Percentiles rank a stretch among this genome's conserved stretches.
These are phyloP conservation scores for Onychomys torridus DNA, from an alignment of 2,797 vertebrate genomes.

Conservation along the genomic window DNA sequence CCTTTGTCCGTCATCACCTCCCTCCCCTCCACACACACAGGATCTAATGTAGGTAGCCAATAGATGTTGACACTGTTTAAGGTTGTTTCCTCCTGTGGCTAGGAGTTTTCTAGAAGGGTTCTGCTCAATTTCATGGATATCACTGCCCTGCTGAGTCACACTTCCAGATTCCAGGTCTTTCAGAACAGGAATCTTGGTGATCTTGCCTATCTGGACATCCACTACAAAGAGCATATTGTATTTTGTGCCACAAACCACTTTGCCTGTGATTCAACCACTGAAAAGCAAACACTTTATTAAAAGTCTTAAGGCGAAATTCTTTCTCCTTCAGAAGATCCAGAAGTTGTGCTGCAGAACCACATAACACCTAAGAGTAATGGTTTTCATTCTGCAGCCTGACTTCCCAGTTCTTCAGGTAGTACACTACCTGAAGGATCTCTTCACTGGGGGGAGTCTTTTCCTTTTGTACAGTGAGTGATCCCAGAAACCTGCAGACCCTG, in stretches of 20 bases:
- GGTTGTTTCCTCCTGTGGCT: slow-evolving; percentile 98
- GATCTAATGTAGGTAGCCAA: slow-evolving; percentile 96
- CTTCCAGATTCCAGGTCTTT: slow-evolving; percentile 92
- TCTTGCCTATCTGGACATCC: slow-evolving; percentile 95
- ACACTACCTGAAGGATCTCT: slow-evolving; percentile 92
- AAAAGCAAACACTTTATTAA: slow-evolving; percentile 98
- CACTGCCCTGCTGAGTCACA: slow-evolving; percentile 96
- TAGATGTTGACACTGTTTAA: slow-evolving; percentile 97
- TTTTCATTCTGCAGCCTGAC: slow-evolving; percentile 92
- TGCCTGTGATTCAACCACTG: slow-evolving; percentile 99
- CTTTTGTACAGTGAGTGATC: slow-evolving; percentile 87
- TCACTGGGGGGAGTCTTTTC: slow-evolving; percentile 91
- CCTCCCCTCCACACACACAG: slow-evolving; percentile 87
- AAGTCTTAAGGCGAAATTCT: slow-evolving; percentile 95
- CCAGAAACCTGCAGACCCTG: slow-evolving; percentile 89
- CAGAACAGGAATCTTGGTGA: slow-evolving; percentile 97
- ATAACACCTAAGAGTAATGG: slow-evolving; percentile 92
- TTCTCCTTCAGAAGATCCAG: slow-evolving; percentile 94
- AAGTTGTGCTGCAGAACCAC: slow-evolving; percentile 94
- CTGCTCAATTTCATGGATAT: slow-evolving; percentile 97
- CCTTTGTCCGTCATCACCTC: slow-evolving; percentile 97
- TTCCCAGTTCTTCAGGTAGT: slow-evolving; percentile 94
- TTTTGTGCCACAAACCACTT: slow-evolving; percentile 97
- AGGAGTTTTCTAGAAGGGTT: slow-evolving; percentile 95
- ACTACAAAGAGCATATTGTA: slow-evolving; percentile 98